Evolutionary conservation across 2,888 invertebrate genomes (phyloP).

Genomic region (Chaitophorus viminalis): DNA sequence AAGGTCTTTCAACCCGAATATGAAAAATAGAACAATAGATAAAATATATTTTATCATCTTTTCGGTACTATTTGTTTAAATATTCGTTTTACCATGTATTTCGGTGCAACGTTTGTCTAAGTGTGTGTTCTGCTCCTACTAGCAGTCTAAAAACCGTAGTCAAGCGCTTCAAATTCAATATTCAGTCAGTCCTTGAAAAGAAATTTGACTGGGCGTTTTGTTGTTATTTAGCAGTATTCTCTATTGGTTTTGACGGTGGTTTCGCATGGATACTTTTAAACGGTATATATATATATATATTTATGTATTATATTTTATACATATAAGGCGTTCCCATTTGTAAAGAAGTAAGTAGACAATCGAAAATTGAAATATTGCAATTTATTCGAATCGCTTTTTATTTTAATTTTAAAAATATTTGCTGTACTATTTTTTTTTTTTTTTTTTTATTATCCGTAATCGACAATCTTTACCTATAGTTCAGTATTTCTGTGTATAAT

Average conservation of each 20-base stretch:
- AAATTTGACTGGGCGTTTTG: constrained; percentile 1
- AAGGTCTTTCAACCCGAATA: constrained; percentile 27
- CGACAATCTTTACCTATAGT: background rate
- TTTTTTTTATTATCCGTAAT: too few species aligned
- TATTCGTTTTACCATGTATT: background rate
- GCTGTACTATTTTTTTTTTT: too few species aligned
- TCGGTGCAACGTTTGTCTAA: background rate
- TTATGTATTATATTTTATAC: too few species aligned
- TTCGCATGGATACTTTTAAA: background rate
- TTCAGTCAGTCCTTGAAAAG: background rate
- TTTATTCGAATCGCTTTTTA: background rate
- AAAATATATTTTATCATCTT: constrained; percentile 15
- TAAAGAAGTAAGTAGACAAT: background rate
- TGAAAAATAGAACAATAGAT: constrained; percentile 21
- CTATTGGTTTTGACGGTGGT: background rate
- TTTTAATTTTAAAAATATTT: too few species aligned
- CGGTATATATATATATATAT: background rate
- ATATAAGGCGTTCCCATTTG: background rate
- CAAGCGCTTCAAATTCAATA: background rate
- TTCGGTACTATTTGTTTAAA: background rate
- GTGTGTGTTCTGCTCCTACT: background rate
- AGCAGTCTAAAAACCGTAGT: background rate
- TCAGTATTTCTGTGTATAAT: background rate
- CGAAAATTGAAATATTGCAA: background rate
- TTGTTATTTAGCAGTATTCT: background rate